Conservation (phyloP, 2,797 vertebrate genomes). For the Acomys russatus region DNA sequence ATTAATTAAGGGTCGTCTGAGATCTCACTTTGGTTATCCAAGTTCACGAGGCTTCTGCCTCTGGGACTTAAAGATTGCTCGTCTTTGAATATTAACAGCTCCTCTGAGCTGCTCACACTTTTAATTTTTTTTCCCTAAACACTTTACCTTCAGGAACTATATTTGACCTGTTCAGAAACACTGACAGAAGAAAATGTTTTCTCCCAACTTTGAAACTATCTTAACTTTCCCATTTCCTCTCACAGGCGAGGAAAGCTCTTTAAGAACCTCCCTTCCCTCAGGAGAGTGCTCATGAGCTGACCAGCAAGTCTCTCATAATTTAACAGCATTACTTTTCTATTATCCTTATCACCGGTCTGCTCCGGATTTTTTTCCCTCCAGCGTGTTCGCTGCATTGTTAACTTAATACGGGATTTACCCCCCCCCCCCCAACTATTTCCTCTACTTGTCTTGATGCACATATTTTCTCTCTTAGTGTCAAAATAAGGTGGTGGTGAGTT, state of each 20-base stretch:
- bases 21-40: constrained; percentile 27
- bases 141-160: constrained; percentile 68
- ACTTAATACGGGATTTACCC: constrained; percentile 76
- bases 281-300: constrained; percentile 71
- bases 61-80: not conserved
- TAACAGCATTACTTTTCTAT: constrained; percentile 79
- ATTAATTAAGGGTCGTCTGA: not conserved
- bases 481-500: constrained; percentile 87
- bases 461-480: constrained; percentile 84
- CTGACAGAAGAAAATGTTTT: constrained; percentile 70
- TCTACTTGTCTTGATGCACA: constrained; percentile 80
- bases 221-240: constrained; percentile 80
- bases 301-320: constrained; percentile 76
- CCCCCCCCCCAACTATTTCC: constrained; percentile 73
- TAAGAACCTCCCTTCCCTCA: constrained; percentile 61
- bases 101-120: constrained; percentile 32
- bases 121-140: constrained; percentile 61
- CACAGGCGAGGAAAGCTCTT: constrained; percentile 66
- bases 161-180: constrained; percentile 62
- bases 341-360: constrained; percentile 81
- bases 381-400: constrained; percentile 82
- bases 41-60: constrained; percentile 7
- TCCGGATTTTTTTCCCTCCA: constrained; percentile 82
- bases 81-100: constrained; percentile 54
- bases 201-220: constrained; percentile 72